A percentile compares a stretch with the other conserved stretches of the same genome.
phyloP scores from a whole-genome alignment of 2,113 vertebrate species.

The Alaudala cheleensis region DNA sequence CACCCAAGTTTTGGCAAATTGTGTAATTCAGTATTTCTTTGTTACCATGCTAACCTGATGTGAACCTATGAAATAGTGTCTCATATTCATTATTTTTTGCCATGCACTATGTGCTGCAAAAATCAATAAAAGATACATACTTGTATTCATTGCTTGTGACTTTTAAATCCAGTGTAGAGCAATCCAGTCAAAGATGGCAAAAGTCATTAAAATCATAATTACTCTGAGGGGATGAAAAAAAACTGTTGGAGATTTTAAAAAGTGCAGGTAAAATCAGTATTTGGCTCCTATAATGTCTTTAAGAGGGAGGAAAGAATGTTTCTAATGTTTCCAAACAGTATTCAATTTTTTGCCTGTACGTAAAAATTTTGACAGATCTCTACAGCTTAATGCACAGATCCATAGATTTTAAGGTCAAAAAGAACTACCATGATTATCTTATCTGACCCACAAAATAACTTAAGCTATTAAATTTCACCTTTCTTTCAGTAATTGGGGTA shows the following conservation, averaged over 20 bases:
- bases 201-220: background rate
- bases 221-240: background rate
- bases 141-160: background rate
- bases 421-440: background rate
- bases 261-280: background rate
- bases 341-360: background rate
- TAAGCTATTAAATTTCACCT: constrained; percentile 1
- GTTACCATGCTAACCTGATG: background rate
- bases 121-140: background rate
- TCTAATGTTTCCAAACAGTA: background rate
- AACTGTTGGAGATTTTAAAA: background rate
- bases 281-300: background rate
- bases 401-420: background rate
- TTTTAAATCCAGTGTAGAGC: background rate
- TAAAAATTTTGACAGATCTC: background rate
- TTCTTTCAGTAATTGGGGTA: background rate
- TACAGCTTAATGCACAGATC: background rate
- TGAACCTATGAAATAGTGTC: background rate
- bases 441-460: background rate
- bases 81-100: background rate
- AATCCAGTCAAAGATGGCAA: background rate
- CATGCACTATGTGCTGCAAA: background rate
- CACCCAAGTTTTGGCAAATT: background rate
- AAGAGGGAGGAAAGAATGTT: background rate
- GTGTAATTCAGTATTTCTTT: background rate